A percentile compares a stretch with the other conserved stretches of the same genome.
Evolutionary conservation across 2,888 invertebrate genomes (phyloP).

Genomic region (Drosophila fulvimacula): DNA sequence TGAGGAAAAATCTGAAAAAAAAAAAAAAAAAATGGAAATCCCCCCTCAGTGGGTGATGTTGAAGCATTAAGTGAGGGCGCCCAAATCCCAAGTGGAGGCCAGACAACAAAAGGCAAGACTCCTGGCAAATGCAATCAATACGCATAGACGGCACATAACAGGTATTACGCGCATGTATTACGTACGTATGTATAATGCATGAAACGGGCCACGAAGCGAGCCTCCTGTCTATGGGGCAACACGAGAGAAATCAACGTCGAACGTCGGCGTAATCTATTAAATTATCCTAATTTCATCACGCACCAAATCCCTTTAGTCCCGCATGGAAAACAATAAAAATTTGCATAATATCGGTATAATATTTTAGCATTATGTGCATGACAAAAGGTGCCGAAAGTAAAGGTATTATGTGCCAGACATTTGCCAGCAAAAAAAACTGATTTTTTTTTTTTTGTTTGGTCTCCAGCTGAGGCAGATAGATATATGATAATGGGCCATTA

Average conservation of each 20-base stretch:
- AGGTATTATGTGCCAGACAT: constrained; percentile 54
- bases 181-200: constrained; percentile 51
- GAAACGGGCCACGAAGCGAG: constrained; percentile 14
- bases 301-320: constrained; percentile 74
- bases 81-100: constrained; percentile 62
- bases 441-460: constrained; percentile 11
- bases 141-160: constrained; percentile 73
- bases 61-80: constrained; percentile 41
- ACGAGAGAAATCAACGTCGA: constrained; percentile 72
- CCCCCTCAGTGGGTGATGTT: constrained; percentile 21
- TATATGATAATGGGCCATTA: constrained; percentile 57
- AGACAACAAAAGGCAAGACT: constrained; percentile 65
- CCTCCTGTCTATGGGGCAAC: constrained; percentile 13
- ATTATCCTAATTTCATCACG: constrained; percentile 81
- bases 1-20: constrained; percentile 24
- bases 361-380: constrained; percentile 78
- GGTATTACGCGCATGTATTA: constrained; percentile 60
- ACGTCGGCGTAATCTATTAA: constrained; percentile 80
- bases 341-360: constrained; percentile 83
- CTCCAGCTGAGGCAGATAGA: neutral
- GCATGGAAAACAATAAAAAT: constrained; percentile 81
- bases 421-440: constrained; percentile 15
- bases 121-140: constrained; percentile 75
- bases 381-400: constrained; percentile 76
- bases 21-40: constrained; percentile 15